Conservation (phyloP, 2,888 invertebrate species). For the Apodemia duryi region DNA sequence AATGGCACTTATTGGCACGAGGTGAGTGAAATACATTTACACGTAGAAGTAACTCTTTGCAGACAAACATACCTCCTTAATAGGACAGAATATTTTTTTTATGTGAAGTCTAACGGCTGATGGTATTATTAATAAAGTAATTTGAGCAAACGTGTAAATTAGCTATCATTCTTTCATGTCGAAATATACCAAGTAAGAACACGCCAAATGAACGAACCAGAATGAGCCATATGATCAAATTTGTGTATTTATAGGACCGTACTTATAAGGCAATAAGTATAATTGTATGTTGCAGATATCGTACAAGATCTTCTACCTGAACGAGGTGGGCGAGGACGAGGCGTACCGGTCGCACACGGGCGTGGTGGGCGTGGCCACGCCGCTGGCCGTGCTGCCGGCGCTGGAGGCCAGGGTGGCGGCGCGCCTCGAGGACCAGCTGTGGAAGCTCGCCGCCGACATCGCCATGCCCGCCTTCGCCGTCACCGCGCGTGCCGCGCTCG, state of each 20-base stretch:
- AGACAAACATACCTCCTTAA: too few species aligned
- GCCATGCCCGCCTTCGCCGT: slow-evolving; percentile 59
- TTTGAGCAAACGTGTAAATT: too few species aligned
- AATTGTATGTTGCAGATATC: slow-evolving; percentile 51
- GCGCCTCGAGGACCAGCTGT: slow-evolving; percentile 59
- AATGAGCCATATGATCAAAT: too few species aligned
- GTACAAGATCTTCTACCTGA: slow-evolving; percentile 58
- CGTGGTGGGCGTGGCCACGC: slow-evolving; percentile 58
- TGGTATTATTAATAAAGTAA: too few species aligned
- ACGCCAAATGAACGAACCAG: too few species aligned
- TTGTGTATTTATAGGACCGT: too few species aligned
- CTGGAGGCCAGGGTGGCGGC: slow-evolving; percentile 56
- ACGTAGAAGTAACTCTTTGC: background rate
- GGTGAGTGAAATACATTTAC: slow-evolving; percentile 42
- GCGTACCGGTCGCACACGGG: slow-evolving; percentile 62
- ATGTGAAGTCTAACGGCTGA: too few species aligned
- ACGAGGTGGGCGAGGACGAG: slow-evolving; percentile 64
- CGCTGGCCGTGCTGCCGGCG: slow-evolving; percentile 57
- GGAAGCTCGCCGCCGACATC: slow-evolving; percentile 66
- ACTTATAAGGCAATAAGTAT: too few species aligned
- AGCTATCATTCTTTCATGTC: too few species aligned
- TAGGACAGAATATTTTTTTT: too few species aligned
- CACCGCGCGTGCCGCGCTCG: background rate
- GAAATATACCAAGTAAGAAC: too few species aligned
- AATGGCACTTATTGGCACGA: slow-evolving; percentile 76